These are phyloP conservation scores for Caenorhabditis remanei DNA, from an alignment of 1,140 invertebrate species.

Conservation along the genomic window DNA sequence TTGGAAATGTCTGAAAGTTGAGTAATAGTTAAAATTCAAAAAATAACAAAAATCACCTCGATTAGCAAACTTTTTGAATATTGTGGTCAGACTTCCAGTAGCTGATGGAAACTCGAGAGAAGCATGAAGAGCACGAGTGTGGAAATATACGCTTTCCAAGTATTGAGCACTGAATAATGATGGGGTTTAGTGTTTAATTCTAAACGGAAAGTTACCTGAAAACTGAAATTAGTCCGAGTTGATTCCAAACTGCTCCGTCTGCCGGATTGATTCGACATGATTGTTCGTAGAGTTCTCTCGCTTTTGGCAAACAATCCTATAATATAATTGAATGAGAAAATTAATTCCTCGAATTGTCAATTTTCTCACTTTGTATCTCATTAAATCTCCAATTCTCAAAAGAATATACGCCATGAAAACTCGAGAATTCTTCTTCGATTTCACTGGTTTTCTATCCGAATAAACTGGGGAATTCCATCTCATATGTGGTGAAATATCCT, in stretches of 20 bases:
- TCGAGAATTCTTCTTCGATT: conserved; percentile 5
- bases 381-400: conserved; percentile 60
- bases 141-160: conserved; percentile 55
- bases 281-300: conserved; percentile 19
- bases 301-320: not conserved
- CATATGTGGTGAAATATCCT: not conserved
- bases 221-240: conserved; percentile 50
- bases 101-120: conserved; percentile 8
- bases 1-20: not conserved
- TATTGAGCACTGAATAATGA: not conserved
- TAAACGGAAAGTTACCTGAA: not conserved
- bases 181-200: not conserved
- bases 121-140: conserved; percentile 46
- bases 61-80: conserved; percentile 56
- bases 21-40: not conserved
- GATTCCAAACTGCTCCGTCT: conserved; percentile 59
- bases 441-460: conserved; percentile 6
- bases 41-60: not conserved
- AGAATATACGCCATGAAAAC: conserved; percentile 34
- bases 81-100: conserved; percentile 2
- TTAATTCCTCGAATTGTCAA: not conserved
- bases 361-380: conserved; percentile 52
- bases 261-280: conserved; percentile 30
- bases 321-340: not conserved
- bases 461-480: not conserved